Evolutionary conservation across 2,888 invertebrate species (phyloP).

Genomic region (Drosophila anceps): DNA sequence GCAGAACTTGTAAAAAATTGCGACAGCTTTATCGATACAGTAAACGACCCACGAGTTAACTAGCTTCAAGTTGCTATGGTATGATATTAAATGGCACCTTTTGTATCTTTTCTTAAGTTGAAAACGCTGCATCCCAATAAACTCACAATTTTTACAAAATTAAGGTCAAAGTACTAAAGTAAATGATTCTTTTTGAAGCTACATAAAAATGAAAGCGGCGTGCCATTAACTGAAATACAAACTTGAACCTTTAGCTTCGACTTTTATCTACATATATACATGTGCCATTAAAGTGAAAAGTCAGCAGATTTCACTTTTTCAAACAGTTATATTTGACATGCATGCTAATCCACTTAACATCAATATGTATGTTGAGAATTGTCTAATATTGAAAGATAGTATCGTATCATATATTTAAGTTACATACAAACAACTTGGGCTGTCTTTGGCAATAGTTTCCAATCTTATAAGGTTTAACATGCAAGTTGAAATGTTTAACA

Average conservation of each 20-base stretch:
- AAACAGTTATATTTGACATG: neutral
- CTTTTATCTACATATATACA: neutral
- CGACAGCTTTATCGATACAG: neutral
- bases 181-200: neutral
- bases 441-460: too few relatives aligned
- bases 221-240: neutral
- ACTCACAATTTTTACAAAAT: neutral
- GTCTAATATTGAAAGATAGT: neutral
- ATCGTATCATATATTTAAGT: neutral
- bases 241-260: neutral
- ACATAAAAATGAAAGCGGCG: neutral
- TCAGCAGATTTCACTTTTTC: neutral
- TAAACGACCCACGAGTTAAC: neutral
- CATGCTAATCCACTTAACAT: neutral
- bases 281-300: neutral
- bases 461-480: neutral
- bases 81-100: neutral
- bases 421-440: too few relatives aligned
- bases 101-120: accelerated
- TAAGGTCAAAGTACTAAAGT: neutral
- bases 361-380: neutral
- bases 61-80: too few relatives aligned
- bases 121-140: too few relatives aligned
- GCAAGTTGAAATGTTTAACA: neutral
- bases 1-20: neutral